Conservation (phyloP, 2,797 vertebrate genomes). For the Lepus oiostolus region DNA sequence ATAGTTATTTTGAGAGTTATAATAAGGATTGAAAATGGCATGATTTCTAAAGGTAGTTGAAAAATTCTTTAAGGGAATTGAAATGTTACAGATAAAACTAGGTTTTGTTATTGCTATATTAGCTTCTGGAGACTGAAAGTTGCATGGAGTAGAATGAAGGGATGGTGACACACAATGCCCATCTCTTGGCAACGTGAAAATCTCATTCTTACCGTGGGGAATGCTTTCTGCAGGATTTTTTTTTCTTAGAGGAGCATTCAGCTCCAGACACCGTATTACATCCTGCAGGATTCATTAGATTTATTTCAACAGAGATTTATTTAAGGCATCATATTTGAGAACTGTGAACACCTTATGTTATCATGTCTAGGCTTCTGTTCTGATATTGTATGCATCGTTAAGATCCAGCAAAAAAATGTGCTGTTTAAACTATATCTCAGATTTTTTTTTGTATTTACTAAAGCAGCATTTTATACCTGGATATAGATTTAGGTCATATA, state of each 20-base stretch:
- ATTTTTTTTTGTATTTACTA: constrained; percentile 5
- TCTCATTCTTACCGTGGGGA: neutral
- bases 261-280: neutral
- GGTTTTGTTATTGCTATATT: neutral
- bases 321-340: neutral
- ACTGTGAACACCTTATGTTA: neutral
- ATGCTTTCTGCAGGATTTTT: neutral
- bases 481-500: neutral
- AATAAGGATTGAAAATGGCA: neutral
- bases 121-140: constrained; percentile 23
- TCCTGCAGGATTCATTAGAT: neutral
- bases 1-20: neutral
- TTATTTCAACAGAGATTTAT: constrained; percentile 13
- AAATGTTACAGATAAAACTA: neutral
- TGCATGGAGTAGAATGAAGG: neutral
- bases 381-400: neutral
- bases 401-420: neutral
- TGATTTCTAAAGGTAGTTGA: neutral
- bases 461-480: neutral
- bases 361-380: neutral
- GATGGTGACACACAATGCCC: neutral
- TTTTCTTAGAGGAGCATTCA: neutral
- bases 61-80: neutral
- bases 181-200: neutral
- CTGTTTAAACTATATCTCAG: neutral